These are phyloP conservation scores for Epistrophella euchroma DNA, from an alignment of 2,888 invertebrate genomes.

Conservation along the genomic window DNA sequence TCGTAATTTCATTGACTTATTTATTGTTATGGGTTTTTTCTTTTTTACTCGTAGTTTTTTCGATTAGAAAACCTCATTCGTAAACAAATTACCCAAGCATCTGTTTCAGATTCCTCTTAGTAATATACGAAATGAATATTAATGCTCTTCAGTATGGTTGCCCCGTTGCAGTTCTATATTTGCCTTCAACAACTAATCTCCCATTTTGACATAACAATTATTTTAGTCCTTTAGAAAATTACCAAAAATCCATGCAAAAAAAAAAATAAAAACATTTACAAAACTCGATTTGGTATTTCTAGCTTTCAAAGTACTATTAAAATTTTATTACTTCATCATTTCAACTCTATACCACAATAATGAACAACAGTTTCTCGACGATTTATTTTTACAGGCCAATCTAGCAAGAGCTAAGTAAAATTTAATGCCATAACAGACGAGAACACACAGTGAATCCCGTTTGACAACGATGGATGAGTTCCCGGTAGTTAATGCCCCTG, in stretches of 20 bases:
- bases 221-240: not conserved
- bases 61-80: too few species aligned
- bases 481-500: constrained; percentile 77
- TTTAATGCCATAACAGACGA: constrained; percentile 55
- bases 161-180: not conserved
- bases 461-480: constrained; percentile 78
- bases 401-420: constrained; percentile 41
- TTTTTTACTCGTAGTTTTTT: too few species aligned
- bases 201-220: not conserved
- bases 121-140: not conserved
- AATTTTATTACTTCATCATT: constrained; percentile 25
- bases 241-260: not conserved
- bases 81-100: too few species aligned
- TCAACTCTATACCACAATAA: constrained; percentile 9
- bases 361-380: constrained; percentile 30
- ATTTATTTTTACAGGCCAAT: constrained; percentile 64
- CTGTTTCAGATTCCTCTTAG: not conserved
- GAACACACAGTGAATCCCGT: constrained; percentile 33
- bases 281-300: not conserved
- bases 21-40: too few species aligned
- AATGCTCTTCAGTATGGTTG: not conserved
- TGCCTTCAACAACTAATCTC: not conserved
- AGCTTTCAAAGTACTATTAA: not conserved
- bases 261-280: not conserved
- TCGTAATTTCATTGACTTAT: too few species aligned